phyloP scores from a whole-genome alignment of 2,113 vertebrate genomes.

The Gallinago jamesoni region DNA sequence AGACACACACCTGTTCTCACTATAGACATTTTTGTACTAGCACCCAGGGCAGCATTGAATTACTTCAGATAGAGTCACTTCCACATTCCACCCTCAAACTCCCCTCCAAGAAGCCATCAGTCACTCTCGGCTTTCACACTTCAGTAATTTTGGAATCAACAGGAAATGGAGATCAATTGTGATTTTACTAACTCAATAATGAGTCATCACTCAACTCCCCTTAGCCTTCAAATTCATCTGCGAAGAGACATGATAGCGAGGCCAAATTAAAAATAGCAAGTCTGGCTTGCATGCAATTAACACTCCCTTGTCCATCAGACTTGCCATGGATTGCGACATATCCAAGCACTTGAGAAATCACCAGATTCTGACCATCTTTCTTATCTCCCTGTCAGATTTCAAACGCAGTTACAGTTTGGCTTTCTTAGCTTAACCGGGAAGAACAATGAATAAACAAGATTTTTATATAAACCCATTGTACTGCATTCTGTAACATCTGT shows the following conservation, averaged over 20 bases:
- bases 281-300: constrained; percentile 49
- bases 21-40: not conserved
- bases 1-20: constrained; percentile 24
- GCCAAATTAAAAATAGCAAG: constrained; percentile 57
- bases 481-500: not conserved
- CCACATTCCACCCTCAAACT: not conserved
- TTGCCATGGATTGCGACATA: not conserved
- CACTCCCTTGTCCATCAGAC: not conserved
- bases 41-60: constrained; percentile 22
- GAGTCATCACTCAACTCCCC: constrained; percentile 69
- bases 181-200: constrained; percentile 60
- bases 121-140: constrained; percentile 53
- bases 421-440: not conserved
- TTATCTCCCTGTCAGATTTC: not conserved
- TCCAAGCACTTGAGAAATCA: not conserved
- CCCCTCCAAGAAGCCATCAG: constrained; percentile 45
- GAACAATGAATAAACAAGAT: not conserved
- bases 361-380: not conserved
- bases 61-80: not conserved
- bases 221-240: constrained; percentile 59
- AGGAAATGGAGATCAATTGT: constrained; percentile 67
- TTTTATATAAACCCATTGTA: not conserved
- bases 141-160: constrained; percentile 68
- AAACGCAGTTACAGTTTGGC: not conserved
- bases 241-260: constrained; percentile 51